A percentile compares a stretch with the other conserved stretches of the same genome.
Evolutionary conservation across 2,797 vertebrate genomes (phyloP).

Genomic region (Pipistrellus nathusii): DNA sequence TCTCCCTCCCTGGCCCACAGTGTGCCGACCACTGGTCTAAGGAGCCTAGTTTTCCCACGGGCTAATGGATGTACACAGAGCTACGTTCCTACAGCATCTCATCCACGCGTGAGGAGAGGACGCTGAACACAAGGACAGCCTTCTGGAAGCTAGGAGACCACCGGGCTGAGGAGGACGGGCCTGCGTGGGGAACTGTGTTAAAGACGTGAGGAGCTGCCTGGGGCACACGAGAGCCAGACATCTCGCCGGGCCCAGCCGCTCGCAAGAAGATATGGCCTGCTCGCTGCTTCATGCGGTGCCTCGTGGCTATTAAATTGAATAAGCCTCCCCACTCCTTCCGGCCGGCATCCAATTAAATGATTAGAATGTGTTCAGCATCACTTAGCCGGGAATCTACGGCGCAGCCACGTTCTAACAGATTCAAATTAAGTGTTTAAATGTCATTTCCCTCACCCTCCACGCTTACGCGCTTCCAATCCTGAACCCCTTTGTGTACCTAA

Average conservation of each 20-base stretch:
- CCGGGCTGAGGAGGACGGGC: neutral
- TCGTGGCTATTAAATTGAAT: slow-evolving; percentile 52
- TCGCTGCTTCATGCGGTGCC: neutral
- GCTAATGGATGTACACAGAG: neutral
- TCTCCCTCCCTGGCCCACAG: neutral
- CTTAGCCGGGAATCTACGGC: neutral
- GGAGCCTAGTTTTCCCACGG: neutral
- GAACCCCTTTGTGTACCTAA: neutral
- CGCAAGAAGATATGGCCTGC: neutral
- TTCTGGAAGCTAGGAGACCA: neutral
- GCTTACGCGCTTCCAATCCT: neutral
- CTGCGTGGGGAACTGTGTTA: neutral
- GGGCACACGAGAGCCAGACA: neutral
- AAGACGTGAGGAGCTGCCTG: neutral
- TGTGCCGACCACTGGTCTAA: neutral
- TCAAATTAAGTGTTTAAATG: neutral
- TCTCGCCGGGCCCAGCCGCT: neutral
- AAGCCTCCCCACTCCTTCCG: slow-evolving; percentile 59
- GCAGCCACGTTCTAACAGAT: neutral
- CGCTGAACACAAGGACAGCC: neutral
- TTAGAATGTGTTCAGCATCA: neutral
- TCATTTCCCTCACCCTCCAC: neutral
- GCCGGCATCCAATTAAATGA: slow-evolving; percentile 23
- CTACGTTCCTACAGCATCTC: too few species aligned
- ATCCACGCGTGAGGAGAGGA: too few species aligned